Percentiles rank a stretch among this genome's conserved stretches.
Evolutionary conservation across 2,888 invertebrate genomes (phyloP).

Genomic region (Linyphia triangularis): DNA sequence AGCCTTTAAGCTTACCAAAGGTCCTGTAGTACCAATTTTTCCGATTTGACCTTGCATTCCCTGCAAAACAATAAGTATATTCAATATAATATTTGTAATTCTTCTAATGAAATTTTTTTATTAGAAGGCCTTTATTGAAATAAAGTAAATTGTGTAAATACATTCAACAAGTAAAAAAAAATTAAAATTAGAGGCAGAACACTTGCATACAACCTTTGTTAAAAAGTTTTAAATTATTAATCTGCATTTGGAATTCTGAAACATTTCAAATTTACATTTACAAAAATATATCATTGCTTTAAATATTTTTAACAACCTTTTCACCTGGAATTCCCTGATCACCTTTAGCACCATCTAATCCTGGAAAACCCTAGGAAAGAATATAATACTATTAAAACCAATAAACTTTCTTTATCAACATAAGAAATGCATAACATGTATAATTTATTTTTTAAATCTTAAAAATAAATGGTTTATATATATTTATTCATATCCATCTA

Average conservation of each 20-base stretch:
- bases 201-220: not conserved
- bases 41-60: slow-evolving; percentile 76
- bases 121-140: not conserved
- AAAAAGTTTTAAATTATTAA: not conserved
- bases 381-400: not conserved
- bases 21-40: slow-evolving; percentile 71
- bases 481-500: too few relatives aligned
- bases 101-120: not conserved
- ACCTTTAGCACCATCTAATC: slow-evolving; percentile 89
- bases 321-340: slow-evolving; percentile 88
- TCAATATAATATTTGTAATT: not conserved
- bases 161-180: not conserved
- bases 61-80: slow-evolving; percentile 50
- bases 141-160: not conserved
- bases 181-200: not conserved
- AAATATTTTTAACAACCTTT: too few relatives aligned
- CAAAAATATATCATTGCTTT: too few relatives aligned
- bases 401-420: not conserved
- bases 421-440: not conserved
- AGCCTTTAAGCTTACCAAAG: slow-evolving; percentile 81
- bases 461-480: too few relatives aligned
- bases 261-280: too few relatives aligned
- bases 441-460: too few relatives aligned
- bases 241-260: not conserved
- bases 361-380: slow-evolving; percentile 83